Conservation (phyloP, 2,888 invertebrate genomes). For the Cerastoderma edule region DNA sequence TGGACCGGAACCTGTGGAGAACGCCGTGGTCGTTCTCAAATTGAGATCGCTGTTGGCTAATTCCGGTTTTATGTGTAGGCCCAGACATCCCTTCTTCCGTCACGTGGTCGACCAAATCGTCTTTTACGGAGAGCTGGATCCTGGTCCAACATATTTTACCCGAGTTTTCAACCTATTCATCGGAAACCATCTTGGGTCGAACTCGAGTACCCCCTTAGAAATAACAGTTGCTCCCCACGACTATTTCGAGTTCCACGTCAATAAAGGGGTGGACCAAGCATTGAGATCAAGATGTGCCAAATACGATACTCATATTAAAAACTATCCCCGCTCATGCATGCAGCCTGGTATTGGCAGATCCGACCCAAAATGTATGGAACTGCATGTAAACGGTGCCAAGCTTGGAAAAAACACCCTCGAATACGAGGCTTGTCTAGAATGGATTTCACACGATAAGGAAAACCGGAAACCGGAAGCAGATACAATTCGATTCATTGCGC, state of each 20-base stretch:
- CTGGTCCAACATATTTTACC: neutral
- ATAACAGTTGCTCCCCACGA: constrained; percentile 8
- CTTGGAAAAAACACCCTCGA: no score
- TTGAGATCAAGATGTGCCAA: neutral
- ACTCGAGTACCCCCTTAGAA: neutral
- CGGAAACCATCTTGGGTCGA: neutral
- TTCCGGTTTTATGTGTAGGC: constrained; percentile 70
- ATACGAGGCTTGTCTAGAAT: constrained; percentile 18
- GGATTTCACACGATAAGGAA: neutral
- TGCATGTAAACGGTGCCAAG: no score
- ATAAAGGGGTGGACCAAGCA: neutral
- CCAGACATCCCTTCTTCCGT: constrained; percentile 75
- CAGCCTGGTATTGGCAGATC: no score
- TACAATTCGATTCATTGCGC: neutral
- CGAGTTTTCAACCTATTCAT: neutral
- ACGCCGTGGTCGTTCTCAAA: constrained; percentile 68
- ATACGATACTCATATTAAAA: neutral
- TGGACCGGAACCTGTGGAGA: constrained; percentile 74
- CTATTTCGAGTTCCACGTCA: constrained; percentile 6
- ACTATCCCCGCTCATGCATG: no score
- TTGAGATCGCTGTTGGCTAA: constrained; percentile 70
- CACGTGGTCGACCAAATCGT: constrained; percentile 49
- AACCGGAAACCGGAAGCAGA: neutral
- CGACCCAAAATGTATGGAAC: no score
- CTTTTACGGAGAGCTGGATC: neutral